Base-by-base conservation (phyloP, 1,140 invertebrate species). In the Caerostris extrusa region DNA sequence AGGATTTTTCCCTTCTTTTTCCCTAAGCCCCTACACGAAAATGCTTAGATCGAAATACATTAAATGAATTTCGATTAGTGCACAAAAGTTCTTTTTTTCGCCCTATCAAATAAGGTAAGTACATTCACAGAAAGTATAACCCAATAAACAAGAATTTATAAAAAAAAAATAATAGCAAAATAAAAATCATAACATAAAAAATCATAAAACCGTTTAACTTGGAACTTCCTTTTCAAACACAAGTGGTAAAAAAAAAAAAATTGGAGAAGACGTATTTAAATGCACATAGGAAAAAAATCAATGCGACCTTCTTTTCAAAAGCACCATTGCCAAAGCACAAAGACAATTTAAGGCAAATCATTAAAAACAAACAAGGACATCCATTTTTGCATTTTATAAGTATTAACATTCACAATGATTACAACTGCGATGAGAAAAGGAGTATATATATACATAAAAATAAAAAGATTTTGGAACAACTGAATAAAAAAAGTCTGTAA, bases 331-430 rank as follows among this genome's bases (percentile, higher is more conserved):
- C 7, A 85, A 19, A n/a, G 55, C 83, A 85, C 71, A 85, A 85
- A 85, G 83, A 85, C 83, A 85, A 85, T 85, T 85, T 85, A 60
- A 19, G 83, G 17, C 34, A 19, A 19, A 34, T 85, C 83, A 60
- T 58, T 8, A 77, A 85, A 85, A 85, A 58, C 55, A 85, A 85
- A 19, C 83, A 85, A 85, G 17, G 10, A n/a, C 56, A 56, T 34
- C 83, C 57, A 85, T 85, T 58, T 34, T 85, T 85, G 55, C 83
- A 58, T 58, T 85, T 85, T 85, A 34, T 58, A 58, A 77, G 71
- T 77, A 77, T 77, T 77, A 77, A 50, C 34, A 77, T 77, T 77
- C 71, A 77, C 71, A 77, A 77, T 77, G 71, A 77, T 77, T 77
- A 77, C 71, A 77, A 77, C 7, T 77, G 34, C 34, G 10, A 77